A percentile compares a stretch with the other conserved stretches of the same genome.
Evolutionary conservation across 2,888 invertebrate species (phyloP).

Genomic region (Syritta pipiens): DNA sequence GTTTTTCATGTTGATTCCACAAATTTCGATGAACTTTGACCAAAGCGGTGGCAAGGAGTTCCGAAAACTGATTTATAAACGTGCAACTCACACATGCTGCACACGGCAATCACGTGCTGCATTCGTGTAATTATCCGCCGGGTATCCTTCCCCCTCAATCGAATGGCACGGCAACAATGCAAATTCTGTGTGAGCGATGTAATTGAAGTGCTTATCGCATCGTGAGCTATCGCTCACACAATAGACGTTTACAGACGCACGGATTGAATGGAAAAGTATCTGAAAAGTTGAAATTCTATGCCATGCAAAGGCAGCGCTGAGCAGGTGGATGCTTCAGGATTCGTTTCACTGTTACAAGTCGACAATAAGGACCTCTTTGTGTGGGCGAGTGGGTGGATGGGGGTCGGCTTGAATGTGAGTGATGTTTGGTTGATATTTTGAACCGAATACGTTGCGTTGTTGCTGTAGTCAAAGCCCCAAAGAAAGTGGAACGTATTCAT

Average conservation of each 20-base stretch:
- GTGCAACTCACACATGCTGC: neutral
- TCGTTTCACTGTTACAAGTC: conserved; percentile 15
- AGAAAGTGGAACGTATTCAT: conserved; percentile 12
- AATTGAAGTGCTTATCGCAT: conserved; percentile 24
- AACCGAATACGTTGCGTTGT: conserved; percentile 12
- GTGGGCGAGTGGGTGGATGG: no score
- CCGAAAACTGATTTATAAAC: neutral
- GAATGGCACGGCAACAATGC: no score
- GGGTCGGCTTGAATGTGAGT: no score
- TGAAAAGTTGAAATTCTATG: no score
- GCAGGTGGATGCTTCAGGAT: no score
- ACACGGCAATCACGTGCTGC: no score
- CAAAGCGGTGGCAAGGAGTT: neutral
- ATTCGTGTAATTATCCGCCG: no score
- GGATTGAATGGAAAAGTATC: conserved; percentile 15
- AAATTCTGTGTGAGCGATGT: neutral
- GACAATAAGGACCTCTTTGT: neutral
- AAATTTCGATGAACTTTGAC: conserved; percentile 1
- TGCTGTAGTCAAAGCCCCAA: conserved; percentile 6
- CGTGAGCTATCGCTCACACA: no score
- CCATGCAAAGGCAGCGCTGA: no score
- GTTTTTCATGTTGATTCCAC: conserved; percentile 33
- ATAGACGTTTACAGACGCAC: no score
- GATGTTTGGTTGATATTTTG: conserved; percentile 21
- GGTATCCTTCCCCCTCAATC: no score